Conservation (phyloP, 2,113 vertebrate species). For the Spermophilus dauricus region DNA sequence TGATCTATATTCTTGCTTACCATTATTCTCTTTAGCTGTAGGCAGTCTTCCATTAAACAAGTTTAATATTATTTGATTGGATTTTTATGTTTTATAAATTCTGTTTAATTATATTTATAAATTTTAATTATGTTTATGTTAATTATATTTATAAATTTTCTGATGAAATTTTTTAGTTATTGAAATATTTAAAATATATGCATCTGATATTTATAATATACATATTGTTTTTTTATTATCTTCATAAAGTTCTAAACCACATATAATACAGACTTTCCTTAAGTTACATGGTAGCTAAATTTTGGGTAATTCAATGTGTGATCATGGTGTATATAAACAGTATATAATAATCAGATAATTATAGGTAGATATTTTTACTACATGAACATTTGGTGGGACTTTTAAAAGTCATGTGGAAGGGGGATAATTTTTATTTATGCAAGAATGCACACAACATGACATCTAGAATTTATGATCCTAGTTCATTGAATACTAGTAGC, state of each 20-base stretch:
- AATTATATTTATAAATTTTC: slow-evolving; percentile 31
- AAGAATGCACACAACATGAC: not conserved
- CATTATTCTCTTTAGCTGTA: slow-evolving; percentile 8
- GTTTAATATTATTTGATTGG: slow-evolving; percentile 42
- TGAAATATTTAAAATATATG: no score
- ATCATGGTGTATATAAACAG: not conserved
- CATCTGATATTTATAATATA: not conserved
- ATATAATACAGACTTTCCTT: not conserved
- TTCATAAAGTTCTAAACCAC: slow-evolving; percentile 24
- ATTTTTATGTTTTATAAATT: slow-evolving; percentile 34
- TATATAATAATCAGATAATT: slow-evolving; percentile 16
- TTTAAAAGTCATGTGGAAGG: slow-evolving; percentile 13
- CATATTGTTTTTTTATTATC: not conserved
- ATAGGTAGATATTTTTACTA: not conserved
- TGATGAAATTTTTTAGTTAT: slow-evolving; percentile 38
- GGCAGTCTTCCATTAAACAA: not conserved
- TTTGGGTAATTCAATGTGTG: slow-evolving; percentile 26
- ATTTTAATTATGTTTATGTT: not conserved
- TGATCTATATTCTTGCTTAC: not conserved
- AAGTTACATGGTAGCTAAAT: slow-evolving; percentile 33
- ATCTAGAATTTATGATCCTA: slow-evolving; percentile 1
- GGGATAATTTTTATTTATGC: not conserved
- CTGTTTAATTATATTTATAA: slow-evolving; percentile 46
- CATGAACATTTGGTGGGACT: not conserved
- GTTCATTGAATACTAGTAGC: slow-evolving; percentile 2